A percentile compares a stretch with the other conserved stretches of the same genome.
These are phyloP conservation scores for Bagarius yarrelli DNA, from an alignment of 2,113 vertebrate genomes.

Conservation along the genomic window DNA sequence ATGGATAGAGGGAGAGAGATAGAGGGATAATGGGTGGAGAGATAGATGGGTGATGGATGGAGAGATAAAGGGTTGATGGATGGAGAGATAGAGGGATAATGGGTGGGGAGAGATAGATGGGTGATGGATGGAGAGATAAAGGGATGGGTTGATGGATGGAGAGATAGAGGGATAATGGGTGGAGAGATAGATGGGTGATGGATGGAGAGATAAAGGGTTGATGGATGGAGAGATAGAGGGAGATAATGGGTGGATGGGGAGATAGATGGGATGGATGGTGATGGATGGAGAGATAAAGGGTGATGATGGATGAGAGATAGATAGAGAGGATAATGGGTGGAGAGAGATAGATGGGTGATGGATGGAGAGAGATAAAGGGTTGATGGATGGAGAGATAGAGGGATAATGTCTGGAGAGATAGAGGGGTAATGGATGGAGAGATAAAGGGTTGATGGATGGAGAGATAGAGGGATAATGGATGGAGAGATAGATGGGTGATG, in stretches of 20 bases:
- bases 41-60: background rate
- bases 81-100: background rate
- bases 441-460: too few relatives aligned
- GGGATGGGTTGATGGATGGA: background rate
- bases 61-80: too few relatives aligned
- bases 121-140: too few relatives aligned
- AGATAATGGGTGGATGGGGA: too few relatives aligned
- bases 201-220: too few relatives aligned
- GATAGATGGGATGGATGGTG: background rate
- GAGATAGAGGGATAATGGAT: too few relatives aligned
- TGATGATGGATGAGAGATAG: constrained; percentile 79
- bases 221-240: too few relatives aligned
- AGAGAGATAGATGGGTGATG: constrained; percentile 40
- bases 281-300: too few relatives aligned
- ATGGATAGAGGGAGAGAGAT: background rate
- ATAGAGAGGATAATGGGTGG: constrained; percentile 77
- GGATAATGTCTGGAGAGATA: background rate
- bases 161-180: too few relatives aligned
- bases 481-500: background rate
- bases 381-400: background rate
- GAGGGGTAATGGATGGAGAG: background rate
- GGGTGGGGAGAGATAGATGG: background rate
- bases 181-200: too few relatives aligned
- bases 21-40: background rate
- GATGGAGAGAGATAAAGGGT: background rate